Conservation (phyloP, 2,797 vertebrate genomes). For the Mionectes olivaceus region DNA sequence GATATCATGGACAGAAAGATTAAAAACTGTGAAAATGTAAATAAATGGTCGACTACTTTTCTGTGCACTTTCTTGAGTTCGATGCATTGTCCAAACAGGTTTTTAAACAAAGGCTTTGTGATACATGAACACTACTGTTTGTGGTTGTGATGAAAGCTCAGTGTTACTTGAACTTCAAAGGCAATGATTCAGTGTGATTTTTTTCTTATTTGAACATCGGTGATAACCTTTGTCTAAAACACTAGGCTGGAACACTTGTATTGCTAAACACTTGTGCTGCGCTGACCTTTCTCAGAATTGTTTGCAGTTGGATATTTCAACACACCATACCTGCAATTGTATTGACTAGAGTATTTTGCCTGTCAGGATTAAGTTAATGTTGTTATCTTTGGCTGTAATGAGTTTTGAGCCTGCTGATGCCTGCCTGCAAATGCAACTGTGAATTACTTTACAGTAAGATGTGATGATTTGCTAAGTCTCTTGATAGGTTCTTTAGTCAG, state of each 20-base stretch:
- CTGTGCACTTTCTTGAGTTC: background rate
- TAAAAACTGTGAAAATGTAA: conserved; percentile 5
- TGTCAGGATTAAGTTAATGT: conserved; percentile 81
- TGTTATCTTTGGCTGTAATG: conserved; percentile 83
- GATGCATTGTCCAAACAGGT: background rate
- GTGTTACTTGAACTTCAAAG: conserved; percentile 31
- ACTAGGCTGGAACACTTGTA: background rate
- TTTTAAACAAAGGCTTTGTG: conserved; percentile 44
- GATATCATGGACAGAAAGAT: background rate
- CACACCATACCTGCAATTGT: conserved; percentile 69
- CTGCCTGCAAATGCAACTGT: conserved; percentile 77
- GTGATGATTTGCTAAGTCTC: conserved; percentile 82
- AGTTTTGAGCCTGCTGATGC: conserved; percentile 77
- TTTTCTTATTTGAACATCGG: conserved; percentile 21
- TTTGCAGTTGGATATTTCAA: conserved; percentile 70
- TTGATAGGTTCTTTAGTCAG: conserved; percentile 78
- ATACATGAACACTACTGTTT: background rate
- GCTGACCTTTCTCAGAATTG: conserved; percentile 68
- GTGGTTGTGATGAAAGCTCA: conserved; percentile 5
- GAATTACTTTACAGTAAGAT: conserved; percentile 84
- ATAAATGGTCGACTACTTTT: conserved; percentile 13
- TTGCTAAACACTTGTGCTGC: conserved; percentile 41
- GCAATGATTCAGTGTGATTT: conserved; percentile 1
- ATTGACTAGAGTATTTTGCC: conserved; percentile 75
- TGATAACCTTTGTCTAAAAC: conserved; percentile 57